These are phyloP conservation scores for Amaurobius ferox DNA, from an alignment of 2,888 invertebrate genomes.

Conservation along the genomic window DNA sequence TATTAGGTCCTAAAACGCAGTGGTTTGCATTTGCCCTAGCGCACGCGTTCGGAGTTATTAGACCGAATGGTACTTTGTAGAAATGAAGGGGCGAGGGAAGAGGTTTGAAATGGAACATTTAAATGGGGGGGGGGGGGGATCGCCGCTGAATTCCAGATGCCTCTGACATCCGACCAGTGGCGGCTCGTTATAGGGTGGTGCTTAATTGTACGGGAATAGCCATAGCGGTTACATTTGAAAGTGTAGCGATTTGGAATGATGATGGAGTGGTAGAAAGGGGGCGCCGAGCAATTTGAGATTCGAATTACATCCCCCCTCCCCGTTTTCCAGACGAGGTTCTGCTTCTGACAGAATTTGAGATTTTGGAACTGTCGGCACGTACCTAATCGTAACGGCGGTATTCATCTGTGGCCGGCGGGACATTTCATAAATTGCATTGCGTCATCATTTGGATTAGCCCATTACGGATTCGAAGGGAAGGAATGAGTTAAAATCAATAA, in stretches of 20 bases:
- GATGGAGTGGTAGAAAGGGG: not conserved
- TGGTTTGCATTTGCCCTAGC: not conserved
- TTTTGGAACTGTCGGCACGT: conserved; percentile 8
- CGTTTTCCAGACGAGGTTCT: not conserved
- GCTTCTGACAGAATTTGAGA: conserved; percentile 52
- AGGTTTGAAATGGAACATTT: conserved; percentile 39
- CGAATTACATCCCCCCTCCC: conserved; percentile 11
- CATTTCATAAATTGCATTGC: conserved; percentile 4
- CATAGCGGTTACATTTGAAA: conserved; percentile 49
- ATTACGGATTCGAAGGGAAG: not conserved
- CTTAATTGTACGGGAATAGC: conserved; percentile 46
- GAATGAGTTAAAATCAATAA: not conserved
- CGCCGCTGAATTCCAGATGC: conserved; percentile 44
- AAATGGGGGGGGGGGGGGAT: conserved; percentile 22
- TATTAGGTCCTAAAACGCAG: not conserved
- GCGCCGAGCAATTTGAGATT: conserved; percentile 19
- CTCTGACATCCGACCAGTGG: conserved; percentile 58
- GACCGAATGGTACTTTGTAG: conserved; percentile 18
- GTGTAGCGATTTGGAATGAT: conserved; percentile 32
- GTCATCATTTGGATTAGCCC: not conserved
- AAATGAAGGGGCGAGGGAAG: not conserved
- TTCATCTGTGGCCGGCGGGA: conserved; percentile 10
- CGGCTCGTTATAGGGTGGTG: conserved; percentile 46
- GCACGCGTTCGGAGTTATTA: conserved; percentile 19
- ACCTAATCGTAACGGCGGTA: not conserved